Conservation (phyloP, 2,888 invertebrate species). For the Philopedon plagiatum region DNA sequence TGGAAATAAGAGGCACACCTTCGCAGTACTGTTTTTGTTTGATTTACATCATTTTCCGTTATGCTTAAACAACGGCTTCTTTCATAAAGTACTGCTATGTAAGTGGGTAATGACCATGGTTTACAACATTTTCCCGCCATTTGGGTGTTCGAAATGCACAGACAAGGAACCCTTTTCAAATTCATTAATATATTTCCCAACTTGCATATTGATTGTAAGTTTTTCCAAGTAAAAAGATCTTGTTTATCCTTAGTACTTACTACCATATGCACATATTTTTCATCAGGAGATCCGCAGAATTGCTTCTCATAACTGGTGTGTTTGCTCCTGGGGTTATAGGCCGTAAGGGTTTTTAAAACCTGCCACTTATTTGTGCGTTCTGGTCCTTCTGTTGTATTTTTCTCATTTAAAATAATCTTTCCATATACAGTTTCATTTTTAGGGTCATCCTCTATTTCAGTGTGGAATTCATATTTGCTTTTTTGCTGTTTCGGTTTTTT, state of each 20-base stretch:
- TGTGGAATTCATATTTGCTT: slow-evolving; percentile 48
- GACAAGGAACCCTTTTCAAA: slow-evolving; percentile 71
- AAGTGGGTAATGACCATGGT: slow-evolving; percentile 94
- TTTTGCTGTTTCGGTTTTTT: slow-evolving; percentile 39
- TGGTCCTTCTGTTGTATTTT: slow-evolving; percentile 28
- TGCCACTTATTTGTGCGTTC: slow-evolving; percentile 38
- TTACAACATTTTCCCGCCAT: slow-evolving; percentile 79
- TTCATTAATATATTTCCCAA: slow-evolving; percentile 79
- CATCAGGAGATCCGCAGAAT: slow-evolving; percentile 81
- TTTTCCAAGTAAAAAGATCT: slow-evolving; percentile 73
- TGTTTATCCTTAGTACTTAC: slow-evolving; percentile 71
- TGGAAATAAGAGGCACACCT: slow-evolving; percentile 85
- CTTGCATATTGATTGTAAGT: slow-evolving; percentile 80
- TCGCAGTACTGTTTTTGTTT: slow-evolving; percentile 74
- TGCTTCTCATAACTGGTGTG: slow-evolving; percentile 71
- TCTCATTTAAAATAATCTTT: slow-evolving; percentile 41
- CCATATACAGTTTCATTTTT: slow-evolving; percentile 55
- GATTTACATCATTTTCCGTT: slow-evolving; percentile 79
- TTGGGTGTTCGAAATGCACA: slow-evolving; percentile 72
- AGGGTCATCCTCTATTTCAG: slow-evolving; percentile 28
- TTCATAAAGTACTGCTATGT: slow-evolving; percentile 86
- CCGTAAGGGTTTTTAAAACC: slow-evolving; percentile 41
- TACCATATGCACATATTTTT: slow-evolving; percentile 85
- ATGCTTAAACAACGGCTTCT: slow-evolving; percentile 85
- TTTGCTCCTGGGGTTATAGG: slow-evolving; percentile 42